phyloP scores from a whole-genome alignment of 2,797 vertebrate species.

The Carduelis carduelis region DNA sequence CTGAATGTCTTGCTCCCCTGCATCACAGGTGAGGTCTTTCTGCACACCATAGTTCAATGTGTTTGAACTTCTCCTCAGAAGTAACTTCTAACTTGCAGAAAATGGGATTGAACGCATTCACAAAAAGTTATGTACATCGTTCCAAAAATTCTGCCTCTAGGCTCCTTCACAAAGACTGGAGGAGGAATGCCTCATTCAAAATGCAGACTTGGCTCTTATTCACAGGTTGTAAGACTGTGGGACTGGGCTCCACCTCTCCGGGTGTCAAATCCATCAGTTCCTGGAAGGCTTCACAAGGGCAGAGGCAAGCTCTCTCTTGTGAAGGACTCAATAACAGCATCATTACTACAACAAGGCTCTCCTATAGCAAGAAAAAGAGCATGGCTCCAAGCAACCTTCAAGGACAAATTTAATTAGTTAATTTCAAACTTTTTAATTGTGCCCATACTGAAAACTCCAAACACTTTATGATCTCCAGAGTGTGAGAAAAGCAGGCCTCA shows the following conservation, averaged over 20 bases:
- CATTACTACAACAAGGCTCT: background rate
- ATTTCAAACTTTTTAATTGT: background rate
- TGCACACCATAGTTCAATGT: background rate
- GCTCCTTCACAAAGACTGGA: background rate
- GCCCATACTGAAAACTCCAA: background rate
- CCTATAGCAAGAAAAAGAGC: background rate
- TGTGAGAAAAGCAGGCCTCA: background rate
- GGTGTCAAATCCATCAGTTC: background rate
- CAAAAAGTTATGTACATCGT: background rate
- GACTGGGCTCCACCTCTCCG: background rate
- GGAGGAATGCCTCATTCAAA: background rate
- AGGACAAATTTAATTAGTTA: background rate
- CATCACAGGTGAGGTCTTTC: background rate
- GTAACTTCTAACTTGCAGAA: background rate
- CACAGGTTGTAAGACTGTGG: background rate
- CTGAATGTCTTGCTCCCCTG: rapidly evolving
- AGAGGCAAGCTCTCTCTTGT: background rate
- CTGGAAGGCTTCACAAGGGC: background rate
- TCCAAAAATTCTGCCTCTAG: background rate
- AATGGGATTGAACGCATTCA: background rate
- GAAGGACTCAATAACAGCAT: background rate
- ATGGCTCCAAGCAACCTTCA: background rate
- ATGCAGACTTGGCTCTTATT: background rate
- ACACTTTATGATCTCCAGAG: background rate
- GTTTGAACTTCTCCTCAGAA: background rate